A percentile compares a stretch with the other conserved stretches of the same genome.
phyloP scores from a whole-genome alignment of 2,888 invertebrate species.

The Campoplex capitator region DNA sequence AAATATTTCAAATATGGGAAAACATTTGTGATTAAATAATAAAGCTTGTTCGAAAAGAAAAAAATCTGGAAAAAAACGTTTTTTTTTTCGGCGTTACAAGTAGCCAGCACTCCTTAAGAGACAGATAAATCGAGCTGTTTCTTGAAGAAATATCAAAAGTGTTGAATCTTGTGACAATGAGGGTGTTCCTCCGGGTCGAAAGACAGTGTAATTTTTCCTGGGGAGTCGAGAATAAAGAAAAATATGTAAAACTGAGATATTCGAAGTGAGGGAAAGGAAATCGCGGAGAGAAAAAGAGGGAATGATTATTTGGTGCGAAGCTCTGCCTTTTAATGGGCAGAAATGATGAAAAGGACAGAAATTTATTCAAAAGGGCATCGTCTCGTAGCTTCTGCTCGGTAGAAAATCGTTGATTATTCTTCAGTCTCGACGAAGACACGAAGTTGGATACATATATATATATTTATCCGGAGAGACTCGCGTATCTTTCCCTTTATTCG shows the following conservation, averaged over 20 bases:
- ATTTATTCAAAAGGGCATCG: slow-evolving; percentile 69
- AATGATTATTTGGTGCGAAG: slow-evolving; percentile 17
- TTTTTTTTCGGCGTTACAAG: too few relatives aligned
- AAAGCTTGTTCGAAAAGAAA: too few relatives aligned
- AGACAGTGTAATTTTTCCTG: neutral
- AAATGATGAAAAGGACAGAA: slow-evolving; percentile 14
- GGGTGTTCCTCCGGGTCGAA: neutral
- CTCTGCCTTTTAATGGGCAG: slow-evolving; percentile 63
- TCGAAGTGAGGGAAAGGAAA: slow-evolving; percentile 5
- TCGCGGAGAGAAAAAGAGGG: neutral
- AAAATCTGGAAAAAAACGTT: neutral
- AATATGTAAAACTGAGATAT: neutral
- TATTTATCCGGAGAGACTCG: slow-evolving; percentile 22
- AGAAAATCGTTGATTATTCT: slow-evolving; percentile 65
- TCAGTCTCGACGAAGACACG: slow-evolving; percentile 34
- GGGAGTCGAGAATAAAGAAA: neutral
- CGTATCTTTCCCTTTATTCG: slow-evolving; percentile 63
- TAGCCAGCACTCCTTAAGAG: too few relatives aligned
- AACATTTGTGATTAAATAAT: too few relatives aligned
- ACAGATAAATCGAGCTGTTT: neutral
- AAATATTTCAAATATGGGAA: too few relatives aligned
- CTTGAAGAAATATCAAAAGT: neutral
- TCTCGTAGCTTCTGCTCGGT: slow-evolving; percentile 47
- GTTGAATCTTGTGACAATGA: neutral
- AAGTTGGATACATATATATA: slow-evolving; percentile 54